Evolutionary conservation across 2,888 invertebrate genomes (phyloP), one percentile per base, ranked within the genome.

Genomic region (Clepsis dumicolana): DNA sequence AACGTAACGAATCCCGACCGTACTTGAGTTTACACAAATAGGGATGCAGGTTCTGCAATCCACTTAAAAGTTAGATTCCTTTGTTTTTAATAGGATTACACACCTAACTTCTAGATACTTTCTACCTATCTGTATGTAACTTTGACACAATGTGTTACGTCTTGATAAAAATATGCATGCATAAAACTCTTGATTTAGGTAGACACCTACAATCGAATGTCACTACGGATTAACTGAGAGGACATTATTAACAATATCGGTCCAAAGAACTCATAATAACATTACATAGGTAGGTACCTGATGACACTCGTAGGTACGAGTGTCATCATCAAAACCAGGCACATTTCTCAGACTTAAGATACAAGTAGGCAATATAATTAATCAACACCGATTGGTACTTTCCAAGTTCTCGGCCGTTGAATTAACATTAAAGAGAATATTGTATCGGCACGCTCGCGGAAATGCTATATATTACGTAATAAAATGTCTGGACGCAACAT

Each of bases 401-500:
- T 50, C 21, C 10, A 21, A 32, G 24, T n/a, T 35, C 12, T 41
- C 5, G 18, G 21, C 16, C 12, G 24, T 64, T 24, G 38, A 29
- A 32, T 64, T 56, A 57, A 50, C 48, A 53, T 41, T 63, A 60
- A 27, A 52, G 27, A 59, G 7, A 38, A 53, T 41, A 60, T 52
- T 27, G 38, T 29, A 56, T 29, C 14, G 27, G 41, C 41, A 35
- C 29, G 16, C 16, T 44, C 32, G 24, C 41, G 29, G 24, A 53
- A 29, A 25, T 41, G 29, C 48, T 32, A 66, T 66, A 66, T 48
- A 54, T 61, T 54, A 61, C 44, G 65, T 52, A 66, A 54, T 61
- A 66, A 66, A 61, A 61, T 61, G 44, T 54, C 61, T 66, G 66
- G 54, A 54, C 61, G 53, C 14, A 24, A 53, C 60, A 53, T 61